Evolutionary conservation across 2,113 vertebrate species (phyloP).

Genomic region (Festucalex cinctus): DNA sequence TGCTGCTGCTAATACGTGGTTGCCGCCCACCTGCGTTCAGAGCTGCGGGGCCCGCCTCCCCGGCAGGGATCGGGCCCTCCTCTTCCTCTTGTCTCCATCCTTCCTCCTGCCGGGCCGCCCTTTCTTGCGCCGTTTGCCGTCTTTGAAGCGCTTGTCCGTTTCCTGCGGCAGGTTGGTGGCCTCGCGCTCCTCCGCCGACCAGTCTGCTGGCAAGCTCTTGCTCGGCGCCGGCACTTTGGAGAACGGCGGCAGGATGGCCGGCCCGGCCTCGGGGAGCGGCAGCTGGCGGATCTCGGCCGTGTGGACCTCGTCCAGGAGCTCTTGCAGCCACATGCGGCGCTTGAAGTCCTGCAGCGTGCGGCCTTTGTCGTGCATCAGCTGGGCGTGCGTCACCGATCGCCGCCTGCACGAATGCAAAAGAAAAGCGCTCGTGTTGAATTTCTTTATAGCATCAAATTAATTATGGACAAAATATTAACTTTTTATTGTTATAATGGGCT

Average conservation of each 20-base stretch:
- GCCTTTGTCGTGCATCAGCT: slow-evolving; percentile 94
- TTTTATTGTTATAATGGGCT: too few relatives aligned
- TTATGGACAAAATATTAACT: too few relatives aligned
- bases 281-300: slow-evolving; percentile 84
- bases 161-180: slow-evolving; percentile 84
- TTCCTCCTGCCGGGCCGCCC: slow-evolving; percentile 83
- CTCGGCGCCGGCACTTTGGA: slow-evolving; percentile 84
- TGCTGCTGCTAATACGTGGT: too few relatives aligned
- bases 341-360: slow-evolving; percentile 87
- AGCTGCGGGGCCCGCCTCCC: slow-evolving; percentile 61
- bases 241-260: slow-evolving; percentile 66
- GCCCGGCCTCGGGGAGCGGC: slow-evolving; percentile 16
- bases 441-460: too few relatives aligned
- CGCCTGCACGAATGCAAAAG: slow-evolving; percentile 66
- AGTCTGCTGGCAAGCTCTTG: slow-evolving; percentile 83
- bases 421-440: too few relatives aligned
- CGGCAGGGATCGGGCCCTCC: slow-evolving; percentile 69
- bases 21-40: slow-evolving; percentile 60
- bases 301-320: slow-evolving; percentile 89
- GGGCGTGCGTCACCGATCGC: slow-evolving; percentile 92
- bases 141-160: slow-evolving; percentile 84
- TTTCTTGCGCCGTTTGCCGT: slow-evolving; percentile 87
- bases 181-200: slow-evolving; percentile 76
- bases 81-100: slow-evolving; percentile 90
- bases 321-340: slow-evolving; percentile 88